Conservation (phyloP, 1,140 invertebrate species). For the Drosophila paulistorum region DNA sequence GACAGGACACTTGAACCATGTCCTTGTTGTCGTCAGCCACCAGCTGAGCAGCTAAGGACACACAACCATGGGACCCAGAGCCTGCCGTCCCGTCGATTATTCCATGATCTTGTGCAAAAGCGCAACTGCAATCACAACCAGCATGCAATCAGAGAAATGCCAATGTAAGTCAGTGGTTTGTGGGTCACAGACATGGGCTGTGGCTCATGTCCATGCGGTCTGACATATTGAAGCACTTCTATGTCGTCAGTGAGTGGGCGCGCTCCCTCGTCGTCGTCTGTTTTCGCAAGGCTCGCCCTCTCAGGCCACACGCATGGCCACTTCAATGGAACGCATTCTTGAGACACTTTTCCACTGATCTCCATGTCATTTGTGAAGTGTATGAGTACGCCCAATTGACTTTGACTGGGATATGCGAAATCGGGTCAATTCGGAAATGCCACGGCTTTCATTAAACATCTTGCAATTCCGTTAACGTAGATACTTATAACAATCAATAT, state of each 20-base stretch:
- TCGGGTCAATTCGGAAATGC: constrained; percentile 47
- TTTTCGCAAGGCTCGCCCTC: constrained; percentile 47
- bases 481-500: too few relatives aligned
- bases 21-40: constrained; percentile 73
- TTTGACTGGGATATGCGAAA: constrained; percentile 39
- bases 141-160: not conserved
- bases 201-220: constrained; percentile 17
- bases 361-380: constrained; percentile 53
- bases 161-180: constrained; percentile 56
- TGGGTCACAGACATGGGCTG: constrained; percentile 56
- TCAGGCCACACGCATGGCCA: constrained; percentile 66
- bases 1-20: constrained; percentile 54
- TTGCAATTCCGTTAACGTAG: too few relatives aligned
- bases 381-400: constrained; percentile 27
- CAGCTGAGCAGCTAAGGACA: constrained; percentile 70
- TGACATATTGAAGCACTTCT: constrained; percentile 79
- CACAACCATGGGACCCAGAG: not conserved
- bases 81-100: constrained; percentile 12
- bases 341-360: constrained; percentile 52
- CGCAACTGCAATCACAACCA: constrained; percentile 20
- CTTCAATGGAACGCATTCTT: constrained; percentile 53
- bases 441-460: too few relatives aligned
- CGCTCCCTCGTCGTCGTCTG: constrained; percentile 43
- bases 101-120: constrained; percentile 64
- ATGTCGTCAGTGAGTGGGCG: constrained; percentile 73